Conservation (phyloP, 1,140 invertebrate species). For the Hyles vespertilio region DNA sequence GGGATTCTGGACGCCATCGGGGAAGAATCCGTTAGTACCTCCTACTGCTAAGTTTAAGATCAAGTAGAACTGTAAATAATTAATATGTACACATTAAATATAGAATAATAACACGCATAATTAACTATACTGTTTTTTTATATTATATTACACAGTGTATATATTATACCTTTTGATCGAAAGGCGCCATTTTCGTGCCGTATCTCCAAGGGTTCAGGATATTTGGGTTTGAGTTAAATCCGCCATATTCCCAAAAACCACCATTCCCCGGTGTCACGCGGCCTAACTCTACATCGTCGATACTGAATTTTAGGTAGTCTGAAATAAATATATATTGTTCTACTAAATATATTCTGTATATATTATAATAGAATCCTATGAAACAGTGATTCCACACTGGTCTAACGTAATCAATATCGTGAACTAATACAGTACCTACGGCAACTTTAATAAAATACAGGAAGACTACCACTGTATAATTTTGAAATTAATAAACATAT, state of each 20-base stretch:
- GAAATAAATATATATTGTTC: constrained; percentile 15
- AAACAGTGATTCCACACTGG: too few species aligned
- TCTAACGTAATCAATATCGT: too few species aligned
- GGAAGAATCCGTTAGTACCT: constrained; percentile 79
- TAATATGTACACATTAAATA: neutral
- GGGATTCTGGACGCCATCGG: constrained; percentile 72
- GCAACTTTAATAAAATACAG: too few species aligned
- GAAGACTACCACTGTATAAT: too few species aligned
- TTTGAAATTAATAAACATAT: neutral
- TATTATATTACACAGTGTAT: neutral
- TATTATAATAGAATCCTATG: too few species aligned
- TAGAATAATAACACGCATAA: too few species aligned
- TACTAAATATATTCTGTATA: neutral
- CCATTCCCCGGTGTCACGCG: constrained; percentile 51
- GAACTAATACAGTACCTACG: too few species aligned
- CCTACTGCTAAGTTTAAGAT: constrained; percentile 81
- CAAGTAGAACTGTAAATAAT: constrained; percentile 78
- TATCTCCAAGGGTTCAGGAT: constrained; percentile 65
- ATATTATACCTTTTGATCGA: constrained; percentile 65
- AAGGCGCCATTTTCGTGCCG: constrained; percentile 71
- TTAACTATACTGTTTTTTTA: neutral
- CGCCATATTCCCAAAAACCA: constrained; percentile 67
- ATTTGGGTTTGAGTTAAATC: constrained; percentile 46
- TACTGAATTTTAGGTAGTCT: constrained; percentile 69
- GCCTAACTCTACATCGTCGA: constrained; percentile 63